Percentiles rank a stretch among this genome's conserved stretches.
Conservation (phyloP, 2,113 vertebrate genomes). For the Ptychochromis oligacanthus region DNA sequence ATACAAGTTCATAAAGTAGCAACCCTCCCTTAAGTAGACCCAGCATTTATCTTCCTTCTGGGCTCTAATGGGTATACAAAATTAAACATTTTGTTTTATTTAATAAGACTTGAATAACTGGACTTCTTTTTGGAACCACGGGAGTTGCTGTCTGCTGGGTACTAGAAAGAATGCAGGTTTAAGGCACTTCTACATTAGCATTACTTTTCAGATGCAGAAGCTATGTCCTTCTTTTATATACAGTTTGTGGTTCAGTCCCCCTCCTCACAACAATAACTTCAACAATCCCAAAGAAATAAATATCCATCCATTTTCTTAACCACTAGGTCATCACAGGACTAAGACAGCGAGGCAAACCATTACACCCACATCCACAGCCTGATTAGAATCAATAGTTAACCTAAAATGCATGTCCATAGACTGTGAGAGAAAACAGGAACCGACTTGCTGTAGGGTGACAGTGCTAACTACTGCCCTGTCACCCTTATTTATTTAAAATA, state of each 20-base stretch:
- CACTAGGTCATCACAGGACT: fast-evolving
- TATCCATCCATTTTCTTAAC: background rate
- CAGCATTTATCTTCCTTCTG: background rate
- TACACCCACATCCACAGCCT: background rate
- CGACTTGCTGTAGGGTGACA: background rate
- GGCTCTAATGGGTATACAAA: background rate
- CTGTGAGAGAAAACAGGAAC: background rate
- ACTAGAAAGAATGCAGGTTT: background rate
- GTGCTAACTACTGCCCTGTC: background rate
- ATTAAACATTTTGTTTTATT: background rate
- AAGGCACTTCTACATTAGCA: too few relatives aligned
- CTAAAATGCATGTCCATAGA: background rate
- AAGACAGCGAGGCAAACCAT: background rate
- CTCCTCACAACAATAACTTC: too few relatives aligned
- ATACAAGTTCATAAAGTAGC: background rate
- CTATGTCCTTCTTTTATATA: too few relatives aligned
- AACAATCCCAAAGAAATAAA: background rate
- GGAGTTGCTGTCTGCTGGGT: background rate
- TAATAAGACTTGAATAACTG: background rate
- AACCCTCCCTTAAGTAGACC: background rate
- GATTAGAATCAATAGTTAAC: too few relatives aligned
- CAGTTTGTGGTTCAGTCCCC: too few relatives aligned
- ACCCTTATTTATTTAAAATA: background rate
- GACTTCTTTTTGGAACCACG: background rate
- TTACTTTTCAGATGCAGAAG: too few relatives aligned